phyloP scores from a whole-genome alignment of 2,888 invertebrate species.

The Polyommatus iphigenia region DNA sequence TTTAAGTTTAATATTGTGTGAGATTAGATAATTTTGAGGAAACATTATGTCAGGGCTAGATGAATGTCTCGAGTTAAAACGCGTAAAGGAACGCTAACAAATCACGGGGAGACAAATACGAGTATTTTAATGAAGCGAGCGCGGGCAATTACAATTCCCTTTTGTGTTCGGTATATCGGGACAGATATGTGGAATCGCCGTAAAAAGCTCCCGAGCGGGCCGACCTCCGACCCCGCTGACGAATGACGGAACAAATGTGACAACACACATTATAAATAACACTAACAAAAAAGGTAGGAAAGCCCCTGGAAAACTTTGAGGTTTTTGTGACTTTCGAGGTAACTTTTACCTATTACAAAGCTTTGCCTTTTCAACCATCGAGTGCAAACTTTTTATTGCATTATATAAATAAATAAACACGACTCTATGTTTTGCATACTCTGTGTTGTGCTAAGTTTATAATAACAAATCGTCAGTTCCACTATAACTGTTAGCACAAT shows the following conservation, averaged over 20 bases:
- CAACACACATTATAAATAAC: slow-evolving; percentile 25
- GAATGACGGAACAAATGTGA: background rate
- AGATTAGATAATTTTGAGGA: slow-evolving; percentile 35
- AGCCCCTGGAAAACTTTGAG: background rate
- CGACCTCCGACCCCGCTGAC: slow-evolving; percentile 50
- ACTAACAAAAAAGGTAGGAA: background rate
- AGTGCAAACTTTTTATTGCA: too few relatives aligned
- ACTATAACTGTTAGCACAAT: background rate
- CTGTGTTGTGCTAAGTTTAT: background rate
- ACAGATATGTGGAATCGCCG: slow-evolving; percentile 51
- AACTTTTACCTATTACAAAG: background rate
- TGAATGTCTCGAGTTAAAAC: slow-evolving; percentile 44
- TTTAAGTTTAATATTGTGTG: background rate
- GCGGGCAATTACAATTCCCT: slow-evolving; percentile 65
- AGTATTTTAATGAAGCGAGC: slow-evolving; percentile 73
- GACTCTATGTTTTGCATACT: background rate
- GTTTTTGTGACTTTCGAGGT: background rate
- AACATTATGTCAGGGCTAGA: slow-evolving; percentile 39
- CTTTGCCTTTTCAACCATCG: too few relatives aligned
- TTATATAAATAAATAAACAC: background rate
- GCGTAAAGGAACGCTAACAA: slow-evolving; percentile 61
- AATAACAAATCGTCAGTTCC: background rate
- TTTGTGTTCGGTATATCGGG: slow-evolving; percentile 46
- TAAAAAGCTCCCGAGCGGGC: slow-evolving; percentile 57
- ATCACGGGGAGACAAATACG: slow-evolving; percentile 66